Base-by-base conservation (phyloP, 2,113 vertebrate genomes). In the Pteronura brasiliensis region DNA sequence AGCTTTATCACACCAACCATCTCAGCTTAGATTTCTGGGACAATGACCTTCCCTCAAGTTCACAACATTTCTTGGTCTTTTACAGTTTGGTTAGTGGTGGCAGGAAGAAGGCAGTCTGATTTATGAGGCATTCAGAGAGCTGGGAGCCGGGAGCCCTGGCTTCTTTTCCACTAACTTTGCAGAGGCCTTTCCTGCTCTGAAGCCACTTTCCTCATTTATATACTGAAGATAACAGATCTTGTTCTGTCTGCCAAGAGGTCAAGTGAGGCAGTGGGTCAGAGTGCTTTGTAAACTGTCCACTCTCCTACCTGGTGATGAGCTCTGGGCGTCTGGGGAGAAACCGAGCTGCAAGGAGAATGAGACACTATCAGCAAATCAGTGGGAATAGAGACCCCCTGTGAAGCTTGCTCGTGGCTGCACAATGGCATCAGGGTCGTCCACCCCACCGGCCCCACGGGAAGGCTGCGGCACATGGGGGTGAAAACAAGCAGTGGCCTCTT, bases 381-480 rank as follows among this genome's bases (percentile, higher is more conserved):
- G 57, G 55, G 36, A 63, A 5, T 1, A 55, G 36, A 42, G 31
- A 17, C 74, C 18, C 13, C 21, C n/a, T 55, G 0, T 23, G 34
- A 25, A 21, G 52, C 25, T 10, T 59, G 69, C 11, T 39, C 25
- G 0, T 4, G 3, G 84, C 0, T 31, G 47, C 34, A 21, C 1
- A 1, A 29, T 0, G 34, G 23, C 17, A 9, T 27, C 4, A 15
- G 7, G 31, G 21, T 8, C 21, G 3, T 63, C 61, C 2, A 5
- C 0, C 31, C 31, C 71, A 3, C 1, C 13, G 79, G 49, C 12
- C 36, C 42, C 49, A 8, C 0, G 7, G 69, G 76, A 85, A 31
- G 34, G 63, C 63, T 1, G 6, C 42, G 29, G 52, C 2, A 29
- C 11, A 0, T 8, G 2, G 3, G 1, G 4, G 14, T 2, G 14